Percentiles rank a stretch among this genome's conserved stretches.
phyloP scores from a whole-genome alignment of 2,888 invertebrate genomes.

The Drymonia ruficornis region DNA sequence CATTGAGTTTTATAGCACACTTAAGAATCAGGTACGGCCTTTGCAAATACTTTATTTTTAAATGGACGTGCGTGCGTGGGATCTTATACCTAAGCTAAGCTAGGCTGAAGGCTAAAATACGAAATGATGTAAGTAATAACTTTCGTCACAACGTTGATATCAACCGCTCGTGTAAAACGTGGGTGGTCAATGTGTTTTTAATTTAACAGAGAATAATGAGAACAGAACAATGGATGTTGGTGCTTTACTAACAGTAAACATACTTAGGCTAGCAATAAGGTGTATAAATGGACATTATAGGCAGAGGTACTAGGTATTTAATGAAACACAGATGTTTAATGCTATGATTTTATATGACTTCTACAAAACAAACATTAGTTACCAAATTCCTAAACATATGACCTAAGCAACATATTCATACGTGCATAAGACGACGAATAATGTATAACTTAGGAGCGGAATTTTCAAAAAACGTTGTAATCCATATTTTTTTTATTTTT shows the following conservation, averaged over 20 bases:
- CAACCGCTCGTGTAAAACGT: not conserved
- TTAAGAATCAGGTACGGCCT: constrained; percentile 10
- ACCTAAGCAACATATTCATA: too few species aligned
- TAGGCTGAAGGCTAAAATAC: constrained; percentile 23
- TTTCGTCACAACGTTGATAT: constrained; percentile 25
- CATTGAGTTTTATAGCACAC: not conserved
- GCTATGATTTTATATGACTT: too few species aligned
- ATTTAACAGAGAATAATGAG: not conserved
- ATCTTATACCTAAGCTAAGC: constrained; percentile 31
- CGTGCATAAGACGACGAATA: too few species aligned
- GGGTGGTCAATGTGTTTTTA: not conserved
- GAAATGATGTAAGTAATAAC: constrained; percentile 24
- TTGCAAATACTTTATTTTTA: constrained; percentile 16
- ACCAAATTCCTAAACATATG: too few species aligned
- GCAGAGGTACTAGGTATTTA: too few species aligned
- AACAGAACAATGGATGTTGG: not conserved
- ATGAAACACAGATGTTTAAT: not conserved
- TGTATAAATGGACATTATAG: not conserved
- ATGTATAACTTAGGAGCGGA: too few species aligned
- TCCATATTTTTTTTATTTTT: too few species aligned
- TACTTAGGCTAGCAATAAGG: not conserved
- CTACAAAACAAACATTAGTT: too few species aligned
- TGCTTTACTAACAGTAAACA: not conserved
- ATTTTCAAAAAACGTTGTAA: too few species aligned
- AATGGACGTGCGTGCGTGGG: constrained; percentile 32